Evolutionary conservation across 2,797 vertebrate species (phyloP).

Genomic region (Rousettus madagascariensis): DNA sequence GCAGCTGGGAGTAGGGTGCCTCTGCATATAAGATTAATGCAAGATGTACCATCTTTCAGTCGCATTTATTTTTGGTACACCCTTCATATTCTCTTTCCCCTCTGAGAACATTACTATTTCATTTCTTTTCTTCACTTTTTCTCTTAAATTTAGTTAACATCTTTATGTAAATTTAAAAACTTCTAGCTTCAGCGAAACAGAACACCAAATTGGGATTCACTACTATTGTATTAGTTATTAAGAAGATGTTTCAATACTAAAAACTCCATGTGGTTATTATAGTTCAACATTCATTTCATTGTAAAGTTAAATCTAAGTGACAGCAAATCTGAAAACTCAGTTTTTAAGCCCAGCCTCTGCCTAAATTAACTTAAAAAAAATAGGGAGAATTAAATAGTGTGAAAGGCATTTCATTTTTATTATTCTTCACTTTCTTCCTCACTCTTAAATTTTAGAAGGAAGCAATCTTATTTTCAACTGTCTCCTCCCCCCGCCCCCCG

Average conservation of each 20-base stretch:
- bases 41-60: background rate
- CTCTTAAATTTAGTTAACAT: background rate
- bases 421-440: background rate
- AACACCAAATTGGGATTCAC: background rate
- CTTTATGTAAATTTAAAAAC: background rate
- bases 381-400: background rate
- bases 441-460: constrained; percentile 61
- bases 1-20: background rate
- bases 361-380: constrained; percentile 11
- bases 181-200: background rate
- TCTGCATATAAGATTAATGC: background rate
- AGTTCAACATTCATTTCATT: background rate
- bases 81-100: background rate
- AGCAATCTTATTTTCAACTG: constrained; percentile 46
- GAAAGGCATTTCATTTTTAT: constrained; percentile 26
- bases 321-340: constrained; percentile 46
- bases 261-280: background rate
- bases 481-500: too few relatives aligned
- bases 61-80: background rate
- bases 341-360: constrained; percentile 4
- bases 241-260: background rate
- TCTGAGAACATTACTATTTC: background rate
- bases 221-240: background rate
- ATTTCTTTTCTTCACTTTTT: background rate
- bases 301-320: constrained; percentile 58